Evolutionary conservation across 2,888 invertebrate genomes (phyloP).

Genomic region (Papilio protenor): DNA sequence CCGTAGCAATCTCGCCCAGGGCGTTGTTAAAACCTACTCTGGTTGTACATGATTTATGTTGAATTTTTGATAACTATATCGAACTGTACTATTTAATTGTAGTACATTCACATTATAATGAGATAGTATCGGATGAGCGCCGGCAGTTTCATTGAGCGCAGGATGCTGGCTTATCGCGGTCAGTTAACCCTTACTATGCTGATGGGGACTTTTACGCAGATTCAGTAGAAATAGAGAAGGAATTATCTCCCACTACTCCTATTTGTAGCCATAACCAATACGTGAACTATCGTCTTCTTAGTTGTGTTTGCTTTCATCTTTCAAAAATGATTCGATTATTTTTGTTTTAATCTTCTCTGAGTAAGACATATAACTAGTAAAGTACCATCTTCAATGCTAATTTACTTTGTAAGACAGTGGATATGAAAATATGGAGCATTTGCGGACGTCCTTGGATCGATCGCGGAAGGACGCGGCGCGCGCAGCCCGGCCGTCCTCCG

Average conservation of each 20-base stretch:
- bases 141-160: background rate
- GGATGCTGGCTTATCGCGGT: constrained; percentile 27
- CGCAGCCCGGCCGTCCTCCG: constrained; percentile 57
- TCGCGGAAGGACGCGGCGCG: constrained; percentile 75
- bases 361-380: too few species aligned
- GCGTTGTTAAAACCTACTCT: background rate
- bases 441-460: constrained; percentile 77
- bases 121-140: background rate
- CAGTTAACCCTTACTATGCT: constrained; percentile 14
- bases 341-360: background rate
- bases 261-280: background rate
- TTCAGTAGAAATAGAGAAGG: too few species aligned
- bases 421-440: constrained; percentile 20
- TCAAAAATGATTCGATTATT: background rate
- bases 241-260: background rate
- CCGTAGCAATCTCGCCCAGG: too few species aligned
- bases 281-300: background rate
- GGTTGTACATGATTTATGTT: background rate
- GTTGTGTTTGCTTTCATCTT: background rate
- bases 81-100: background rate
- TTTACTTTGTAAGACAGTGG: constrained; percentile 14
- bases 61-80: background rate
- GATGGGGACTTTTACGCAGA: background rate
- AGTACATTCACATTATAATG: background rate
- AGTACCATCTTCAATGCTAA: constrained; percentile 1